Conservation (phyloP, 2,888 invertebrate genomes). For the Apamea crenata region DNA sequence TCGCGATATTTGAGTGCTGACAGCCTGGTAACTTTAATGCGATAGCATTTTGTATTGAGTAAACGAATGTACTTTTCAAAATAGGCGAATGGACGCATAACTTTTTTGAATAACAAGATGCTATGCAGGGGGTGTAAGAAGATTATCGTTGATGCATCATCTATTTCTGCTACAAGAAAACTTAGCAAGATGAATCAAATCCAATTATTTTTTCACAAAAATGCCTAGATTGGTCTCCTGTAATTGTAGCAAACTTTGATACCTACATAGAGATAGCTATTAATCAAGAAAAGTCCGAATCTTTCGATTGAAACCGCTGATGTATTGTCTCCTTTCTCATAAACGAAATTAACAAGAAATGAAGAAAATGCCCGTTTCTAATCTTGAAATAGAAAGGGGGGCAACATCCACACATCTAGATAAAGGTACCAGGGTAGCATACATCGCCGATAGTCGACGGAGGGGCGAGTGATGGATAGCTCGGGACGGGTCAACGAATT, state of each 20-base stretch:
- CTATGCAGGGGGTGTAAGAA: not conserved
- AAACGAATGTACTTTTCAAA: constrained; percentile 41
- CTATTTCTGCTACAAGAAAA: constrained; percentile 5
- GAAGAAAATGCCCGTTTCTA: constrained; percentile 82
- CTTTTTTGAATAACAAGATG: not conserved
- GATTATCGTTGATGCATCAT: not conserved
- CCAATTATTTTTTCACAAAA: not conserved
- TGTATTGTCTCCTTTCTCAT: constrained; percentile 67
- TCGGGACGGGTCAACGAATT: constrained; percentile 91
- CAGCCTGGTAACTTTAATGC: constrained; percentile 59
- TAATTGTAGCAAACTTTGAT: not conserved
- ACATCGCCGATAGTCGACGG: constrained; percentile 86
- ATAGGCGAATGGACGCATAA: not conserved
- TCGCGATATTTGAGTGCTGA: constrained; percentile 65
- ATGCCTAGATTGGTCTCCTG: not conserved
- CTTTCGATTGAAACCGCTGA: constrained; percentile 44
- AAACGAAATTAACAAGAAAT: constrained; percentile 74
- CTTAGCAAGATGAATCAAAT: not conserved
- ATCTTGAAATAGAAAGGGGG: constrained; percentile 83
- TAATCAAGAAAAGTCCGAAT: constrained; percentile 40
- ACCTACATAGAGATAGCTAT: not conserved
- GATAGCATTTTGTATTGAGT: constrained; percentile 53
- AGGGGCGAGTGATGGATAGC: constrained; percentile 90
- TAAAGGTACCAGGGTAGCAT: constrained; percentile 78
- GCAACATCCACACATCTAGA: constrained; percentile 87